Percentiles rank a stretch among this genome's conserved stretches.
Evolutionary conservation across 2,888 invertebrate genomes (phyloP).

Genomic region (Lacanobia oleracea): DNA sequence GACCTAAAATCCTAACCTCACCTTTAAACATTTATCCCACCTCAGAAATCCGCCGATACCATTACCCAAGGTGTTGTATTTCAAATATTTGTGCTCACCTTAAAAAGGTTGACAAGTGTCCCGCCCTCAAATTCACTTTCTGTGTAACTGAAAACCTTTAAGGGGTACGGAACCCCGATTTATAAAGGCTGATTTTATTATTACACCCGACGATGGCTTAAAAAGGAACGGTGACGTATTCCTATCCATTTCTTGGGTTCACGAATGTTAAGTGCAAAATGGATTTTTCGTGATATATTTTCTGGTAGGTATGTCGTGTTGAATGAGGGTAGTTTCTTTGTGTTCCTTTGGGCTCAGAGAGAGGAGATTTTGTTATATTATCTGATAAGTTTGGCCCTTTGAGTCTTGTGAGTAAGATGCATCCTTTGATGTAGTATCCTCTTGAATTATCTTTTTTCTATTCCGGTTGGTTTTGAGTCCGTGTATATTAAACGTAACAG

Average conservation of each 20-base stretch:
- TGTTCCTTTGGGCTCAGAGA: slow-evolving; percentile 14
- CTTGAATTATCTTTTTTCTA: neutral
- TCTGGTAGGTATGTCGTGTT: neutral
- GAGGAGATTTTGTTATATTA: slow-evolving; percentile 25
- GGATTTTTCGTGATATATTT: slow-evolving; percentile 29
- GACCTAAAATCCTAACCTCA: neutral
- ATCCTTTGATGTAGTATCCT: slow-evolving; percentile 20
- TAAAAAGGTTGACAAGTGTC: slow-evolving; percentile 40
- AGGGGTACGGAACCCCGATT: slow-evolving; percentile 35
- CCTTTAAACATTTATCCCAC: neutral
- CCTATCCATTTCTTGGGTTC: slow-evolving; percentile 38
- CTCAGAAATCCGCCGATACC: slow-evolving; percentile 6
- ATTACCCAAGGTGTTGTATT: slow-evolving; percentile 34
- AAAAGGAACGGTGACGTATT: slow-evolving; percentile 44
- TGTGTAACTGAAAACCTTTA: slow-evolving; percentile 56
- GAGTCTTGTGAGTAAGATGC: slow-evolving; percentile 11
- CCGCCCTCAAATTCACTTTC: slow-evolving; percentile 51
- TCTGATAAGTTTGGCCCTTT: slow-evolving; percentile 10
- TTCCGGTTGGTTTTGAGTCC: neutral
- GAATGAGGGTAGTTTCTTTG: slow-evolving; percentile 28
- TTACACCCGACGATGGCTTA: slow-evolving; percentile 34
- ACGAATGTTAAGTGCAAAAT: slow-evolving; percentile 34
- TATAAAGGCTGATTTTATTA: slow-evolving; percentile 60
- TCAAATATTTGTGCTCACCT: slow-evolving; percentile 46
- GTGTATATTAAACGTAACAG: neutral